Evolutionary conservation across 1,140 invertebrate genomes (phyloP), one percentile per base, ranked within the genome.

Genomic region (Popillia japonica): DNA sequence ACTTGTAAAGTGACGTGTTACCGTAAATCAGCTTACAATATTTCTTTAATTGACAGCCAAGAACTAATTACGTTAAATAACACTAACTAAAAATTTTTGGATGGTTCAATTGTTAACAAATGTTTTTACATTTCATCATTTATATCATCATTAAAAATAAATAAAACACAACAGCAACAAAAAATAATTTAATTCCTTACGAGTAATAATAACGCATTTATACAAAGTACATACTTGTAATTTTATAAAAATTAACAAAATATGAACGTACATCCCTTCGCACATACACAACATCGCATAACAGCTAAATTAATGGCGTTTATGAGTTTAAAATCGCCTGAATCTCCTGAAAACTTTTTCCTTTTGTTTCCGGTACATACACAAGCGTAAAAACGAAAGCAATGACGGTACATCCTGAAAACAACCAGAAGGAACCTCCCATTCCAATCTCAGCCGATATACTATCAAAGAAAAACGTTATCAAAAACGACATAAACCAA

Each of bases 301-400:
- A 55, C 6, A 55, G 48, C 14, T 0, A 17, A 17, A 3, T 34
- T 55, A 17, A 55, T 55, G 14, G 17, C 14, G 17, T 55, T 72
- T 23, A 76, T 42, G 75, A 76, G 44, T 76, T 61, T 61, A 61
- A 27, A 55, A 27, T 23, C n/a, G 41, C 14, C 41, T 83, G 81
- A 40, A 84, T 84, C 76, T 84, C 83, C n/a, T 90, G 89, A 68
- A 95, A 90, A 0, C 91, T 91, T 83, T 93, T 94, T n/a, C 93
- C 93, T 87, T 95, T 96, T 0, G 94, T 96, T 87, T 96, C 95
- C 0, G 94, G 93, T n/a, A 95, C 87, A 48, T 89, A 88, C 6
- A 89, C 85, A n/a, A 92, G 85, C 55, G 91, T 89, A 81, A 92
- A 91, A 10, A 89, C 1, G 0, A 88, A 82, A 27, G 94, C 90